A percentile compares a stretch with the other conserved stretches of the same genome.
phyloP scores from a whole-genome alignment of 2,113 vertebrate species.

The Monopterus albus region DNA sequence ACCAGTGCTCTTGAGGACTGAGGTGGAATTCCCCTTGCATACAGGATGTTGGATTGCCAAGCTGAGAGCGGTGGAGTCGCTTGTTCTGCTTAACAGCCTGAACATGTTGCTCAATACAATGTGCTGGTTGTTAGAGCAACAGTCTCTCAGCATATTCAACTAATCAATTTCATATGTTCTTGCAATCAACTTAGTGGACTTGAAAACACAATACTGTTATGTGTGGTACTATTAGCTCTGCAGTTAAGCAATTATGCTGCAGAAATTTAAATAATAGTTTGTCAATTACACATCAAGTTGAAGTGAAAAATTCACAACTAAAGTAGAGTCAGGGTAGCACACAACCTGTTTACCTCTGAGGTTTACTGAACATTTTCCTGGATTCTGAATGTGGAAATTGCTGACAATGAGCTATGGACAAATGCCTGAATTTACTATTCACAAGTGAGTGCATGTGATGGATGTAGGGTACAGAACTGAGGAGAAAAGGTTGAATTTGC shows the following conservation, averaged over 20 bases:
- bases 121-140: not conserved
- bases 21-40: slow-evolving; percentile 58
- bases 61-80: not conserved
- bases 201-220: not conserved
- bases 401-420: not conserved
- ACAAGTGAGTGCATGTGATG: not conserved
- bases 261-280: no score
- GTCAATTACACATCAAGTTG: not conserved
- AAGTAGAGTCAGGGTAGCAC: no score
- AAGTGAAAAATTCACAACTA: no score
- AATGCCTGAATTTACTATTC: not conserved
- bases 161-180: not conserved
- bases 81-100: not conserved
- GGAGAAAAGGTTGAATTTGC: slow-evolving; percentile 17
- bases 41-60: slow-evolving; percentile 35
- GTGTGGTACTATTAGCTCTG: no score
- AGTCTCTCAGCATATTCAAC: not conserved
- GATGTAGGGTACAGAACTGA: not conserved
- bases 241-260: no score
- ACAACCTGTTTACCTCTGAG: no score
- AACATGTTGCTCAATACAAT: not conserved
- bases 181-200: not conserved
- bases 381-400: not conserved
- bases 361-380: not conserved
- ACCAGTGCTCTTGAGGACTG: slow-evolving; percentile 2